Evolutionary conservation across 2,888 invertebrate genomes (phyloP).

Genomic region (Sinelater perroti): DNA sequence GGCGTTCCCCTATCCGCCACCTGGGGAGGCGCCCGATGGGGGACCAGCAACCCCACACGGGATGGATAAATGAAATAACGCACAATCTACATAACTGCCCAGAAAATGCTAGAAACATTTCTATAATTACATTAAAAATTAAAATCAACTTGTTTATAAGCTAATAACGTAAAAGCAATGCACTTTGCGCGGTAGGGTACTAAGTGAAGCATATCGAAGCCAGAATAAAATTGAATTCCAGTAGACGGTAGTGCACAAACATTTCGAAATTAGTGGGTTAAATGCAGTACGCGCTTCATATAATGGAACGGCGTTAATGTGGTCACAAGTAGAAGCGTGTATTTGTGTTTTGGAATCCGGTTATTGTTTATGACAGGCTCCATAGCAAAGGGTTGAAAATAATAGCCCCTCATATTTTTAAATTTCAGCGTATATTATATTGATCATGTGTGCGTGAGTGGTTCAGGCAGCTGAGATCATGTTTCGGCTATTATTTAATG

Average conservation of each 20-base stretch:
- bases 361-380: conserved; percentile 49
- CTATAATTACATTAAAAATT: no score
- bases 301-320: conserved; percentile 31
- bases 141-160: no score
- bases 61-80: no score
- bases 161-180: no score
- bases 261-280: conserved; percentile 15
- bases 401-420: conserved; percentile 50
- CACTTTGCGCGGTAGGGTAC: no score
- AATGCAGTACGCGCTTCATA: conserved; percentile 16
- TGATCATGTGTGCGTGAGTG: conserved; percentile 41
- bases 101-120: no score
- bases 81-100: no score
- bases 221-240: neutral
- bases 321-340: conserved; percentile 30
- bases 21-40: no score
- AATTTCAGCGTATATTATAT: conserved; percentile 47
- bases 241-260: conserved; percentile 8
- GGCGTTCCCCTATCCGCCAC: no score
- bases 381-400: conserved; percentile 47
- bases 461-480: conserved; percentile 40
- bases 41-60: no score
- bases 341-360: conserved; percentile 40
- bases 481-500: conserved; percentile 43
- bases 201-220: no score